A percentile compares a stretch with the other conserved stretches of the same genome.
These are phyloP conservation scores for Musca vetustissima DNA, from an alignment of 1,140 invertebrate genomes.

Conservation along the genomic window DNA sequence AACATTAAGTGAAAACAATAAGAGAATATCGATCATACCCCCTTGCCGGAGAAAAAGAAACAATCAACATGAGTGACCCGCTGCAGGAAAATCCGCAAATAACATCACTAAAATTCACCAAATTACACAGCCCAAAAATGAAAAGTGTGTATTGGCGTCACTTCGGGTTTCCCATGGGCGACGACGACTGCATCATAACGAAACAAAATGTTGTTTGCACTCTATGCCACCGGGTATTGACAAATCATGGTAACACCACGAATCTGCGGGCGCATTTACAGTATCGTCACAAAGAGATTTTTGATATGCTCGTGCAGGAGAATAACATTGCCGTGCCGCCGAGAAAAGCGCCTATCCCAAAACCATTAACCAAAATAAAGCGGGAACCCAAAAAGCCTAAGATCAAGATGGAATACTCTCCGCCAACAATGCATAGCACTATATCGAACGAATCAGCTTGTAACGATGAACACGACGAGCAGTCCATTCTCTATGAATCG, in stretches of 20 bases:
- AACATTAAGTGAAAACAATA: not conserved
- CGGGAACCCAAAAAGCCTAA: conserved; percentile 16
- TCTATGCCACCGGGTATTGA: conserved; percentile 64
- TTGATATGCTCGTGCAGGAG: conserved; percentile 45
- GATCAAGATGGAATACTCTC: conserved; percentile 23
- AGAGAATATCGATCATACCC: too few species aligned
- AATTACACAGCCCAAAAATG: conserved; percentile 58
- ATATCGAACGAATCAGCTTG: conserved; percentile 36
- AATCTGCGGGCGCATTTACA: conserved; percentile 66
- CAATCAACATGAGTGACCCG: conserved; percentile 21
- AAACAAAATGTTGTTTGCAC: conserved; percentile 66
- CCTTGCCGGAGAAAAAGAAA: too few species aligned
- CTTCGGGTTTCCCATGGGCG: conserved; percentile 66
- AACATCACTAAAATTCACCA: conserved; percentile 40
- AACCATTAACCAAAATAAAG: not conserved
- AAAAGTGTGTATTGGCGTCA: conserved; percentile 68
- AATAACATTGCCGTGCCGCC: conserved; percentile 49
- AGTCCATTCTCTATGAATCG: conserved; percentile 47
- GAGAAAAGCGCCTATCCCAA: conserved; percentile 32
- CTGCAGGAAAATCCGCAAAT: conserved; percentile 15
- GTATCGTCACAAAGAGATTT: conserved; percentile 60
- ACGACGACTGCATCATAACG: conserved; percentile 64
- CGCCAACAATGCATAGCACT: not conserved
- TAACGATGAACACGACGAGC: conserved; percentile 42
- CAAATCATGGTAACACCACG: conserved; percentile 67